phyloP scores from a whole-genome alignment of 53 echinoderm and acorn worm genomes.

The Zoroaster sp. region DNA sequence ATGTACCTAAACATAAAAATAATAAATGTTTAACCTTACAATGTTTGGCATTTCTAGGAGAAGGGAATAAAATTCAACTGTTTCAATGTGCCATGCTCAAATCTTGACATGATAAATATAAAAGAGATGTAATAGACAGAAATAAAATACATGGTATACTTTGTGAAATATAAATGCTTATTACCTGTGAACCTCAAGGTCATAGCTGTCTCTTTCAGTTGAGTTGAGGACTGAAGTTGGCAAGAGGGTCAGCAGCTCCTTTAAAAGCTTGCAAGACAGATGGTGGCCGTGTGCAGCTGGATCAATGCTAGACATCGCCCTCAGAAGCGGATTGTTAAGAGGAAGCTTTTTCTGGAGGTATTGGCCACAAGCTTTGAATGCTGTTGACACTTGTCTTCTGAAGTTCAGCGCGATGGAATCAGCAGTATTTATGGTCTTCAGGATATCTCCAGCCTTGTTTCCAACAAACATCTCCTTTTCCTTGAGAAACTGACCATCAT shows the following conservation, averaged over 20 bases:
- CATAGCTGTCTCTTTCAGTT: not conserved
- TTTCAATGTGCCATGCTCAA: no score
- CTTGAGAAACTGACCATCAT: not conserved
- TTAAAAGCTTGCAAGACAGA: not conserved
- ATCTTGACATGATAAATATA: not conserved
- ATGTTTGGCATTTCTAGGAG: not conserved
- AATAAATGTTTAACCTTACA: not conserved
- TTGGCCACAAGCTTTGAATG: not conserved
- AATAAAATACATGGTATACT: not conserved
- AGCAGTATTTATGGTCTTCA: not conserved
- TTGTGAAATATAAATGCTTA: not conserved
- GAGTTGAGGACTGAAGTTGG: not conserved
- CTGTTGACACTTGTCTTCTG: not conserved
- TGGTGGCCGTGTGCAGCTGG: slow-evolving; percentile 7
- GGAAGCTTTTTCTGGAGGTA: slow-evolving; percentile 60
- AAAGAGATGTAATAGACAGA: not conserved
- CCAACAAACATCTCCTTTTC: slow-evolving; percentile 3
- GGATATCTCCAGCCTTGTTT: not conserved
- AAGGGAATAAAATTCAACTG: not conserved
- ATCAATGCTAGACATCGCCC: slow-evolving; percentile 14
- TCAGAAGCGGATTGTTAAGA: not conserved
- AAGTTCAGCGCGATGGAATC: not conserved
- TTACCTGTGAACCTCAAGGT: slow-evolving; percentile 19
- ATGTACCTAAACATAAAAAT: not conserved
- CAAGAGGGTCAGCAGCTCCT: not conserved